phyloP scores from a whole-genome alignment of 2,888 invertebrate species.

The Chamaedrilus cognettii region DNA sequence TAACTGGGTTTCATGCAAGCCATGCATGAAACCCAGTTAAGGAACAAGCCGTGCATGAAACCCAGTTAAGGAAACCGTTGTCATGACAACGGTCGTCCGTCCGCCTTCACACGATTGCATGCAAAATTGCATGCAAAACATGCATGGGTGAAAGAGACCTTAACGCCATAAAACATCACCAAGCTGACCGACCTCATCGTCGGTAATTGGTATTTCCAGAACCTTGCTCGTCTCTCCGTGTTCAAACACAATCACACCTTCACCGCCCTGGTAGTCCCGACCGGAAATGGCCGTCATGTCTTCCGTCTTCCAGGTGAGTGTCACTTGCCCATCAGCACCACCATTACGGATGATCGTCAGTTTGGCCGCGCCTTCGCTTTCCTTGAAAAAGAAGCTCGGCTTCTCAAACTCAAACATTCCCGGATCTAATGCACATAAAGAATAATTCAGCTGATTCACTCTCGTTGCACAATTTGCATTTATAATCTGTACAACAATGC shows the following conservation, averaged over 20 bases:
- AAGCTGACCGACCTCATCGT: conserved; percentile 60
- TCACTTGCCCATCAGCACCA: conserved; percentile 65
- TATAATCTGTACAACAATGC: too few species aligned
- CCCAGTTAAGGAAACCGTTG: too few species aligned
- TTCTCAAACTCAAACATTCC: conserved; percentile 65
- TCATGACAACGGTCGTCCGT: too few species aligned
- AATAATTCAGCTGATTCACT: background rate
- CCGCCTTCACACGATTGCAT: too few species aligned
- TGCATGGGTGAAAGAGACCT: too few species aligned
- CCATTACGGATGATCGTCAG: conserved; percentile 62
- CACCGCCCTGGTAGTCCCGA: conserved; percentile 64
- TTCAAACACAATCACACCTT: conserved; percentile 59
- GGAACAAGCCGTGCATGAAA: too few species aligned
- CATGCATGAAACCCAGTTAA: too few species aligned
- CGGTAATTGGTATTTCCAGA: conserved; percentile 64
- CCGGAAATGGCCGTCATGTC: conserved; percentile 65
- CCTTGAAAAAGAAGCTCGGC: conserved; percentile 65
- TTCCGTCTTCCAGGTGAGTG: conserved; percentile 64
- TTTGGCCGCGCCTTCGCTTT: conserved; percentile 62
- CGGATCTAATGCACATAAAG: conserved; percentile 60
- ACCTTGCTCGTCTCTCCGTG: conserved; percentile 62
- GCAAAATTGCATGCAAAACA: too few species aligned
- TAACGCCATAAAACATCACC: too few species aligned
- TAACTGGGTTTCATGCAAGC: too few species aligned
- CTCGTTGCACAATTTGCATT: too few species aligned